Conservation (phyloP, 30 jellyfish, hydroid and myxozoan species). For the Cassiopea andromeda region DNA sequence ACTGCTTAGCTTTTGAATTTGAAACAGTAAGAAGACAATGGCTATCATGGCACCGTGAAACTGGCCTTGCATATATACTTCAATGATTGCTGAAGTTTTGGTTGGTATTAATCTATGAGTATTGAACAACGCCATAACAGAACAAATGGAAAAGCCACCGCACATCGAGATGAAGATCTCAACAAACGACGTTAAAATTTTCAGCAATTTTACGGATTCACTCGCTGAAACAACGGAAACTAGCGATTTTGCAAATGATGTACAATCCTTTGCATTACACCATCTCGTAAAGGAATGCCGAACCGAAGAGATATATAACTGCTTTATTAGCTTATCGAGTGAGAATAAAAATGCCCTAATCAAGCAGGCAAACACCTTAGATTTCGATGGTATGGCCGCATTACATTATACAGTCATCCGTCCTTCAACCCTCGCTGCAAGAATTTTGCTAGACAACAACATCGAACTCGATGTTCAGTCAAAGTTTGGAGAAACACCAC, state of each 20-base stretch:
- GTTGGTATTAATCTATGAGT: neutral
- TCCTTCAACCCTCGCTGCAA: slow-evolving; percentile 12
- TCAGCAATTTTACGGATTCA: slow-evolving; percentile 1
- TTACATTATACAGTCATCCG: slow-evolving; percentile 43
- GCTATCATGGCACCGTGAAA: neutral
- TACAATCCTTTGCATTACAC: slow-evolving; percentile 12
- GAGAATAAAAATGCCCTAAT: neutral
- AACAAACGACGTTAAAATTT: neutral
- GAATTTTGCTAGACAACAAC: slow-evolving; percentile 31
- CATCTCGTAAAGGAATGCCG: slow-evolving; percentile 16
- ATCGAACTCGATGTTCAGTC: slow-evolving; percentile 28
- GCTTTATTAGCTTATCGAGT: neutral
- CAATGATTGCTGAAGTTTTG: neutral
- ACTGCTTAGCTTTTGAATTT: neutral
- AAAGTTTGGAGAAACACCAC: slow-evolving; percentile 43
- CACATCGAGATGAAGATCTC: neutral
- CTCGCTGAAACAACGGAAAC: neutral
- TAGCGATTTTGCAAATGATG: neutral
- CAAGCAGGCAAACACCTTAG: slow-evolving; percentile 12
- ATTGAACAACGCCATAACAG: neutral
- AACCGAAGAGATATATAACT: slow-evolving; percentile 16
- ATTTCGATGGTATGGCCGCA: slow-evolving; percentile 19
- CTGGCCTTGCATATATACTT: too few species aligned
- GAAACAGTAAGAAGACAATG: neutral
- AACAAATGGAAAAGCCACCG: neutral